Evolutionary conservation across 2,113 vertebrate genomes (phyloP), one percentile per base, ranked within the genome.

Genomic region (Halichoerus grypus): DNA sequence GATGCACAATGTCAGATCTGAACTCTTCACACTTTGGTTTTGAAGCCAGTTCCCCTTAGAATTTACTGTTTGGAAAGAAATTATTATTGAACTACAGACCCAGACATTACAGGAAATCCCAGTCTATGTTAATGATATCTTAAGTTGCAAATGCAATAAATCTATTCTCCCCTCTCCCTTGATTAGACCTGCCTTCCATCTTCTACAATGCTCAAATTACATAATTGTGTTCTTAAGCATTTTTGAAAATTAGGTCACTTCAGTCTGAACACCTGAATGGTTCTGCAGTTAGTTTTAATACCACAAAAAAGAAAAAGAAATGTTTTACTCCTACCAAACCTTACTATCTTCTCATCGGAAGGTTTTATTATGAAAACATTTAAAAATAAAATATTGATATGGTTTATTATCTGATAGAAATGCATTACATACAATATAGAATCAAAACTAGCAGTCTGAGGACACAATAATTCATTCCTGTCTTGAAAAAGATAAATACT

Each of bases 181-280:
- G 46, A 42, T 77, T 59, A 71, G 22, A 82, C 85, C 24, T 57
- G 9, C 36, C 22, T 95, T 90, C 14, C 9, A 31, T 31, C n/a
- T 83, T 76, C 63, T 93, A 19, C 24, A 42, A 28, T 67, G 69
- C 65, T 94, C 53, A 91, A 19, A 96, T 85, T 61, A 63, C 4
- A 72, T 85, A 71, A 82, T 24, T 53, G 4, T 57, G 9, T 59
- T 53, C 57, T 85, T 42, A 67, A 74, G 24, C 24, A 91, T 88
- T 49, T 95, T 95, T 31, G 26, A 79, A 88, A 97, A 95, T 80
- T 91, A 91, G 21, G 5, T 92, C n/a, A 86, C 31, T 91, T 79
- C n/a, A 82, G 51, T 39, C 13, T 49, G 16, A 55, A 92, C 57
- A 26, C 5, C 5, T 67, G 24, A 69, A 93, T 61, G n/a, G 3